Percentiles rank a stretch among this genome's conserved stretches.
Conservation (phyloP, 92 coral and sea anemone genomes). For the Parazoanthus darwini region DNA sequence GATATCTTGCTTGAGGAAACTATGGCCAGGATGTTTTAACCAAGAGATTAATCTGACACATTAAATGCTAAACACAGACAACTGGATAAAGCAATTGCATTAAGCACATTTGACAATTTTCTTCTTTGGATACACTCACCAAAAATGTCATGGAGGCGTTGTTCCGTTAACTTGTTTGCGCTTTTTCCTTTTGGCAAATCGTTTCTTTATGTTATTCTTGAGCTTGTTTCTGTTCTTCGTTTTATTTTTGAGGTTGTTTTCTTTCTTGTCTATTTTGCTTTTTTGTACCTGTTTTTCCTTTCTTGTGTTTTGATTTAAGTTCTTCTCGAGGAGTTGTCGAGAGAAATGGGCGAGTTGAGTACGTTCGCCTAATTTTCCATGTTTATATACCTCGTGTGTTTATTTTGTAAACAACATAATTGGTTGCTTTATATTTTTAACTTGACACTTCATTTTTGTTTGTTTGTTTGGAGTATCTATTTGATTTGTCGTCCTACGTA, state of each 20-base stretch:
- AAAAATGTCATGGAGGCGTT: constrained; percentile 4
- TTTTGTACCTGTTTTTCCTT: not conserved
- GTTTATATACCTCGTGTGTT: not conserved
- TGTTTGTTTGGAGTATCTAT: not conserved
- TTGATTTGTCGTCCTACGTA: not conserved
- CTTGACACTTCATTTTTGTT: not conserved
- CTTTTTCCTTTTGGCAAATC: not conserved
- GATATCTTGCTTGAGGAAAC: constrained; percentile 34
- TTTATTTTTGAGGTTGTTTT: not conserved
- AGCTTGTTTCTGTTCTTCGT: not conserved
- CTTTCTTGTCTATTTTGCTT: not conserved
- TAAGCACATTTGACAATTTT: not conserved
- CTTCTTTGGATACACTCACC: not conserved
- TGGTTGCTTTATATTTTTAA: not conserved
- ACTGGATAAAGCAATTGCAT: not conserved
- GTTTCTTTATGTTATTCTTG: constrained; percentile 20
- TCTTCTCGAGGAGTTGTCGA: not conserved
- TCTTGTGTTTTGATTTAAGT: not conserved
- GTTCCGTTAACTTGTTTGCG: not conserved
- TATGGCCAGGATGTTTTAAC: constrained; percentile 50
- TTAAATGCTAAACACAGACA: not conserved
- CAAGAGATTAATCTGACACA: constrained; percentile 35
- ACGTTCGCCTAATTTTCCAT: not conserved
- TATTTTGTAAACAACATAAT: too few relatives aligned
- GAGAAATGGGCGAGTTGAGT: not conserved